phyloP scores from a whole-genome alignment of 2,888 invertebrate genomes.

The Pseudoips prasinana region DNA sequence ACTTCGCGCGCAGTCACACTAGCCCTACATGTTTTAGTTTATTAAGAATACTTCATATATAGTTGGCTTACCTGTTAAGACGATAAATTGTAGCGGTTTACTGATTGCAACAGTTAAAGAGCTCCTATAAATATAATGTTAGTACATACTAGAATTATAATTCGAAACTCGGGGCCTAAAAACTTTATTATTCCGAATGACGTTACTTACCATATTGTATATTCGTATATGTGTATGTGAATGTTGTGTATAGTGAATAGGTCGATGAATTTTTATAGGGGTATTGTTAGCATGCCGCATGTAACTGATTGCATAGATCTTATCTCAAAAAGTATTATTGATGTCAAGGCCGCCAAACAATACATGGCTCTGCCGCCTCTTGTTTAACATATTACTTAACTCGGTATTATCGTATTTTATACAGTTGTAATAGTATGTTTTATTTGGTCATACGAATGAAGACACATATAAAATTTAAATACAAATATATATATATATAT shows the following conservation, averaged over 20 bases:
- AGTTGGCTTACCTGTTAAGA: constrained; percentile 10
- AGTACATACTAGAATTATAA: too few relatives aligned
- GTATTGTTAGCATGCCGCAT: constrained; percentile 60
- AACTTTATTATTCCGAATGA: too few relatives aligned
- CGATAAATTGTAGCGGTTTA: background rate
- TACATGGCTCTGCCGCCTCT: constrained; percentile 49
- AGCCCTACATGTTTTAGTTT: constrained; percentile 28
- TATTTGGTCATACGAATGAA: too few relatives aligned
- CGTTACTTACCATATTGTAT: too few relatives aligned
- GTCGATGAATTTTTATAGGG: constrained; percentile 44
- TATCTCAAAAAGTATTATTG: constrained; percentile 62
- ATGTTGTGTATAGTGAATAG: constrained; percentile 30
- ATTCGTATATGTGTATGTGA: constrained; percentile 15
- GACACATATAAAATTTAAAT: background rate
- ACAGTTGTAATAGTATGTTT: background rate
- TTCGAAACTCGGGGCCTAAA: too few relatives aligned
- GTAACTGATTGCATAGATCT: constrained; percentile 63
- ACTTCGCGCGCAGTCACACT: constrained; percentile 20
- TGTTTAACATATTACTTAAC: constrained; percentile 34
- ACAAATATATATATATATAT: background rate
- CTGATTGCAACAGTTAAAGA: too few relatives aligned
- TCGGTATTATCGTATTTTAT: constrained; percentile 24
- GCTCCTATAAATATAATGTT: too few relatives aligned
- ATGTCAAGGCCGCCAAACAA: constrained; percentile 72
- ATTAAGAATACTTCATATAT: constrained; percentile 27